These are phyloP conservation scores for Dipus sagitta DNA, from an alignment of 2,797 vertebrate species.

Conservation along the genomic window DNA sequence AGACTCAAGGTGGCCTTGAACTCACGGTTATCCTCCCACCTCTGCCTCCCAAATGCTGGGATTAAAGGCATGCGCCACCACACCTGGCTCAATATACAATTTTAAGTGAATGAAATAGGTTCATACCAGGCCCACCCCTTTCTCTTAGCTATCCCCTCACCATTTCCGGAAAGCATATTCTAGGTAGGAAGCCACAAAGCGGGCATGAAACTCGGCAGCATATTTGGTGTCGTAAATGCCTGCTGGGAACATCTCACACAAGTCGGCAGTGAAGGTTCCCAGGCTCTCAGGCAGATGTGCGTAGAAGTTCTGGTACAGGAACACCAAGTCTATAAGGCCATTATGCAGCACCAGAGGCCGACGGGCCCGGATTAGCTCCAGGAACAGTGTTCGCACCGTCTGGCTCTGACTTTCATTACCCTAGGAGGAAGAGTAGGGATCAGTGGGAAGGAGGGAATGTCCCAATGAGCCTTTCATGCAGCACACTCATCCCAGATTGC, in stretches of 20 bases:
- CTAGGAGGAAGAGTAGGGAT: conserved; percentile 84
- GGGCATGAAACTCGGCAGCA: conserved; percentile 94
- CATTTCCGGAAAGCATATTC: conserved; percentile 99
- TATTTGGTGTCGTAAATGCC: conserved; percentile 99
- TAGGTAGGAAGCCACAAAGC: conserved; percentile 95
- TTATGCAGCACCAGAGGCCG: conserved; percentile 96
- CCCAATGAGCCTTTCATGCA: background rate
- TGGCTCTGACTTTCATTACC: conserved; percentile 91
- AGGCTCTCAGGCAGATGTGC: conserved; percentile 95
- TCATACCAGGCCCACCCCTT: background rate
- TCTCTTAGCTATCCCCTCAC: conserved; percentile 84
- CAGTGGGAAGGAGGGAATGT: background rate
- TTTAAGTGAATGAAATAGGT: conserved; percentile 40
- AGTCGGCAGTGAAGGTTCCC: conserved; percentile 94
- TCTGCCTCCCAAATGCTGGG: no score
- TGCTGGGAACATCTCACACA: conserved; percentile 97
- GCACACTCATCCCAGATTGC: background rate
- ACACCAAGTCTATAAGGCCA: conserved; percentile 96
- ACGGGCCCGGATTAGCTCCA: conserved; percentile 94
- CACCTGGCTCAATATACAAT: background rate
- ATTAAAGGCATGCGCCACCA: no score
- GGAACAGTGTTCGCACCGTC: conserved; percentile 93
- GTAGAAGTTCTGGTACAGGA: conserved; percentile 98
- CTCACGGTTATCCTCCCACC: no score
- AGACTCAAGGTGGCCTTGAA: no score